Evolutionary conservation across 2,113 vertebrate genomes (phyloP), one percentile per base, ranked within the genome.

Genomic region (Pseudorectes ferrugineus): DNA sequence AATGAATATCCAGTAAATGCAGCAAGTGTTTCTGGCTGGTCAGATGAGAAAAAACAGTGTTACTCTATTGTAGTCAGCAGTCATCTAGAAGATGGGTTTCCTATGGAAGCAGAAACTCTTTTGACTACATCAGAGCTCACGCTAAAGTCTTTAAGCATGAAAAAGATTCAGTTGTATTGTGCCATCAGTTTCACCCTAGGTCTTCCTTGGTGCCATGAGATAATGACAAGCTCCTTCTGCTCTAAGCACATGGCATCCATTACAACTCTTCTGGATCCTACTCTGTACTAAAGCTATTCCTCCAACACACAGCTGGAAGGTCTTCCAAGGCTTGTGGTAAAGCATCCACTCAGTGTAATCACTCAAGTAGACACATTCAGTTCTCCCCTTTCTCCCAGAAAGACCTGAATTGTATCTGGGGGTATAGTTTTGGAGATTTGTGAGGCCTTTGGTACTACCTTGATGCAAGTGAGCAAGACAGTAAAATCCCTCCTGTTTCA

Each of bases 1-100:
- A 99, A 80, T 4, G 98, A 98, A 81, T 99, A 99, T 15, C 99
- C 99, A 62, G 98, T 99, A 86, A 99, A 99, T 6, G 88, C 77
- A 91, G 96, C 95, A 70, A 99, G 98, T 3, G 97, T 91, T 76
- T 98, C 98, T 6, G 99, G 99, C 99, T 99, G 95, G 88, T 71
- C 45, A 95, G 77, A 86, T 67, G 21, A 85, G 59, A 35, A 80
- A 82, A 72, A 49, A 3, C 5, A 38, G 18, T 22, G 24, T 95
- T 85, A 90, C 12, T 65, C 12, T 57, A 46, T 8, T 17, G 19
- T 21, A 94, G 42, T 12, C 16, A 80, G 29, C 10, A 29, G 28
- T 36, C 8, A 36, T 18, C 38, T 26, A 67, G 4, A 77, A 55
- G 10, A 43, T 7, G 13, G 2, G 14, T 48, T 78, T 84, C 54